Evolutionary conservation across 2,888 invertebrate genomes (phyloP), one percentile per base, ranked within the genome.

Genomic region (Nephrotoma flavescens): DNA sequence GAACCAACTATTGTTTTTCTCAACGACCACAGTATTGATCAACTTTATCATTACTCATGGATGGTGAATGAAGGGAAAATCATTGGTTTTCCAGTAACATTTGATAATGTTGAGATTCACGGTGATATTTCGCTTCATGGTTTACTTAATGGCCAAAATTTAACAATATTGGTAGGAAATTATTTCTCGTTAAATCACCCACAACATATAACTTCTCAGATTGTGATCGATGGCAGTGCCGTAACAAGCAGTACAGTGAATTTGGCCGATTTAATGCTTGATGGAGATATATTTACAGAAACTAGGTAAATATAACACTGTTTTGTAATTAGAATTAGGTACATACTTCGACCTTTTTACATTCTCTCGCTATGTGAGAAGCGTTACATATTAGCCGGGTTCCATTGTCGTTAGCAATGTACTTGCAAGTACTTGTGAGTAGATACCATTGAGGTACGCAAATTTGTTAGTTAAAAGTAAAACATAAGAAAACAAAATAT

Each of bases 111-210:
- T n/a, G 52, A 52, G n/a, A 41, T 52, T 41, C 41, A 41, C 7
- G 57, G 12, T 41, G 42, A 42, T 7, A 41, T 84, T 85, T 71
- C 86, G 57, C 87, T 90, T 88, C 87, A 94, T 93, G 93, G 93
- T 41, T 89, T 89, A 4, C 88, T 94, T 0, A 92, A 92, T 88
- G 92, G 92, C 42, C 90, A 92, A 11, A 90, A 92, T 88, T 89
- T 94, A 86, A 89, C 90, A 6, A 90, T 91, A 88, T 88, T 94
- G 83, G 90, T 91, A 19, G 89, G 92, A 15, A 92, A 92, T 89
- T 93, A 93, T 88, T 91, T 94, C 85, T 93, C 93, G 88, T 92
- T 92, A 89, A 90, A 92, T 4, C 91, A 90, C 87, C 89, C 91
- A 42, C 94, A 94, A 90, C 90, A 89, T 15, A 90, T 94, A 45